A percentile compares a stretch with the other conserved stretches of the same genome.
Conservation (phyloP, 2,888 invertebrate species). For the Ctenicera cuprea region DNA sequence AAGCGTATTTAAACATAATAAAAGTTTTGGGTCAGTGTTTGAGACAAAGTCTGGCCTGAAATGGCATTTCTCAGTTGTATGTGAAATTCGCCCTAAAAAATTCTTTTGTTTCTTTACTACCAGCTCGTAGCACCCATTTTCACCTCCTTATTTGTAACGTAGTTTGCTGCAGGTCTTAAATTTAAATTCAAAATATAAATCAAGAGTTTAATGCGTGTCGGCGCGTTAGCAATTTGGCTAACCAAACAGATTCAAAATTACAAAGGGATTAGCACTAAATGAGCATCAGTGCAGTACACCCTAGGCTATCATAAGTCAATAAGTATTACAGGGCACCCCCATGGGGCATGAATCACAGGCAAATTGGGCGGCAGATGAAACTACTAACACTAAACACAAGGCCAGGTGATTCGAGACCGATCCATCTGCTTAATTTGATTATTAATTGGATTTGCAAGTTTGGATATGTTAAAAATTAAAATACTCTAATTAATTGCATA, state of each 20-base stretch:
- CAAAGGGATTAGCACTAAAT: conserved; percentile 57
- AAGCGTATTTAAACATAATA: conserved; percentile 49
- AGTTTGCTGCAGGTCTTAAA: not conserved
- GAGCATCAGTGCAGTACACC: conserved; percentile 54
- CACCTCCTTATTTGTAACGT: not conserved
- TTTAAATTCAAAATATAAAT: not conserved
- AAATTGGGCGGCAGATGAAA: conserved; percentile 67
- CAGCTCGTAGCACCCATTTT: not conserved
- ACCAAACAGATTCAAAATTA: conserved; percentile 35
- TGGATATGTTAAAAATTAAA: not conserved
- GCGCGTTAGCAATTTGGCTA: conserved; percentile 8
- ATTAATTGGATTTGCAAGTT: conserved; percentile 1
- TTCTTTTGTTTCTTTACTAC: conserved; percentile 26
- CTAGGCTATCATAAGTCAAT: conserved; percentile 56
- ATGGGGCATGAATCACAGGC: conserved; percentile 64
- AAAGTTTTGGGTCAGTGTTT: conserved; percentile 48
- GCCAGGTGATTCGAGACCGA: conserved; percentile 50
- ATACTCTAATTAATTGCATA: too few relatives aligned
- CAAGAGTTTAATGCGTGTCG: not conserved
- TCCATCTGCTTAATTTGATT: conserved; percentile 46
- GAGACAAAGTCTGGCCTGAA: conserved; percentile 38
- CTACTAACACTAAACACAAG: conserved; percentile 29
- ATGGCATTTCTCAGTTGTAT: conserved; percentile 53
- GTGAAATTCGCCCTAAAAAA: conserved; percentile 48
- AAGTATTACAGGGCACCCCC: conserved; percentile 59